Conservation (phyloP, 2,888 invertebrate genomes). For the Notodonta dromedarius region DNA sequence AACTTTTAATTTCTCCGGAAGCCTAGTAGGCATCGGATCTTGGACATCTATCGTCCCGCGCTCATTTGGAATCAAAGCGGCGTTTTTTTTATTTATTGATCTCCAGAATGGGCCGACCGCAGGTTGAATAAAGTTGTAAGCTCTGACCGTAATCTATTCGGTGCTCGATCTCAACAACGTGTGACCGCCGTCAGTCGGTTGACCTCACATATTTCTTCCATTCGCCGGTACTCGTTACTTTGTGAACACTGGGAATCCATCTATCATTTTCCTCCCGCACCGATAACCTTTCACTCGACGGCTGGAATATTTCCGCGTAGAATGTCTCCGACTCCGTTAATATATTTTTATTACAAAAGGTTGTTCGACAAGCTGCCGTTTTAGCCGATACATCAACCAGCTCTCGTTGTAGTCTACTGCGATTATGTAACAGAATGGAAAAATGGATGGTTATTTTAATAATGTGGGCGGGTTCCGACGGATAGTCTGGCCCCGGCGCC, state of each 20-base stretch:
- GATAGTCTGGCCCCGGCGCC: slow-evolving; percentile 19
- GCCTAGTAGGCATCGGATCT: slow-evolving; percentile 32
- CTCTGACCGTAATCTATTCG: slow-evolving; percentile 70
- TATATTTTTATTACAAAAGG: slow-evolving; percentile 36
- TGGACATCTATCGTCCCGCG: slow-evolving; percentile 40
- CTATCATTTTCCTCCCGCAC: slow-evolving; percentile 68
- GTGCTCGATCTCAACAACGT: slow-evolving; percentile 61
- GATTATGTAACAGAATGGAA: slow-evolving; percentile 19
- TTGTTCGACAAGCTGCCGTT: slow-evolving; percentile 31
- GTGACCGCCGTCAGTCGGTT: slow-evolving; percentile 65
- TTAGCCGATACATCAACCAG: slow-evolving; percentile 28
- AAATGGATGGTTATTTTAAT: slow-evolving; percentile 26
- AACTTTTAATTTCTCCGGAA: slow-evolving; percentile 44
- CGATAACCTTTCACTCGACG: slow-evolving; percentile 63
- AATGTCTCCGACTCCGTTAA: slow-evolving; percentile 46
- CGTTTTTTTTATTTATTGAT: slow-evolving; percentile 56
- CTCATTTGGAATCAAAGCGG: slow-evolving; percentile 60
- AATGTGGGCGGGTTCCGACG: slow-evolving; percentile 11
- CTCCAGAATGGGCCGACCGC: slow-evolving; percentile 50
- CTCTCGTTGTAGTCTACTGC: slow-evolving; percentile 14
- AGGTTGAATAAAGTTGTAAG: slow-evolving; percentile 69
- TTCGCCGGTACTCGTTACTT: slow-evolving; percentile 65
- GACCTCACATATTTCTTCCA: slow-evolving; percentile 71
- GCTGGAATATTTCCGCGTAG: slow-evolving; percentile 47
- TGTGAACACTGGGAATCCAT: slow-evolving; percentile 65